phyloP scores from a whole-genome alignment of 2,888 invertebrate species.

The Athetis lepigone region DNA sequence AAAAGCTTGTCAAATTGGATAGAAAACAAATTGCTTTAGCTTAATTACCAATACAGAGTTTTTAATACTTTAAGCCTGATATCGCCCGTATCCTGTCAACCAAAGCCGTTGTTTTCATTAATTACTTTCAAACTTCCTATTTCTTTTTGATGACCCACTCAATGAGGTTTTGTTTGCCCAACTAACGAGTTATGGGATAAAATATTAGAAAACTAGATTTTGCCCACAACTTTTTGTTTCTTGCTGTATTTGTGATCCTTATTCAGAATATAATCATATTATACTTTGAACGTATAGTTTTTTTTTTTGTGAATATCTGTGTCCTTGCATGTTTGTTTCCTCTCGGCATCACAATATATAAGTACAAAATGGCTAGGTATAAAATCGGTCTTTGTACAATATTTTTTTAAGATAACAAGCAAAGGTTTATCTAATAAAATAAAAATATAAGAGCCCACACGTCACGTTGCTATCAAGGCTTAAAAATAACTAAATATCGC shows the following conservation, averaged over 20 bases:
- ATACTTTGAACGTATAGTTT: too few relatives aligned
- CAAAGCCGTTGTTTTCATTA: conserved; percentile 32
- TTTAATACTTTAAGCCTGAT: conserved; percentile 20
- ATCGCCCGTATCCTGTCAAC: conserved; percentile 18
- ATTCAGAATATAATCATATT: too few relatives aligned
- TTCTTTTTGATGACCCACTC: conserved; percentile 25
- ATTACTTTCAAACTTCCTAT: conserved; percentile 46
- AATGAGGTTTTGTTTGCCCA: neutral
- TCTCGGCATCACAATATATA: too few relatives aligned
- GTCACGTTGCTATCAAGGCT: neutral
- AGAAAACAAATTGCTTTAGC: conserved; percentile 22
- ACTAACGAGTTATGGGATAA: neutral
- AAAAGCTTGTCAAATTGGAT: conserved; percentile 1
- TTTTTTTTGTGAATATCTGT: too few relatives aligned
- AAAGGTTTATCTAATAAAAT: too few relatives aligned
- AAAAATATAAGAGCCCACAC: too few relatives aligned
- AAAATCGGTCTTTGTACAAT: too few relatives aligned
- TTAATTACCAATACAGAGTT: conserved; percentile 8
- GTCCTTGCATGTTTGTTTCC: too few relatives aligned
- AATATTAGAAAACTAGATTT: conserved; percentile 8
- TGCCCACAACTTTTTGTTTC: too few relatives aligned
- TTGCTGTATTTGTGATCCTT: too few relatives aligned
- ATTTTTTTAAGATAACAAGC: too few relatives aligned
- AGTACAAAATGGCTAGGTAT: too few relatives aligned
- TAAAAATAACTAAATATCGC: conserved; percentile 29